Evolutionary conservation across 1,140 invertebrate species (phyloP).

Genomic region (Carcinoscorpius rotundicauda): DNA sequence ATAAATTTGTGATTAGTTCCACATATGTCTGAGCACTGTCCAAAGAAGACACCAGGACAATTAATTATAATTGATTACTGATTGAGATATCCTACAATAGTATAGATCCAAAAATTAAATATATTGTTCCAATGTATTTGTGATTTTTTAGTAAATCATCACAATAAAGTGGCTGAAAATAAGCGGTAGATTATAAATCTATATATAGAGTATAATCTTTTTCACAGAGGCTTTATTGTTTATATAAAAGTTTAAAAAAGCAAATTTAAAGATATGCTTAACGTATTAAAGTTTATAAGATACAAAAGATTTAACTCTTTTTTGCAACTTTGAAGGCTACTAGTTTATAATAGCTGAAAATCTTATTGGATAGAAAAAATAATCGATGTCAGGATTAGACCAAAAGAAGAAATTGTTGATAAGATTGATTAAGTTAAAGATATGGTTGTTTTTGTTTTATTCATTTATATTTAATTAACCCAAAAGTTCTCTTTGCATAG

Average conservation of each 20-base stretch:
- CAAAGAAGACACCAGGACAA: conserved; percentile 46
- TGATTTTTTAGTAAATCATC: conserved; percentile 52
- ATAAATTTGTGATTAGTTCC: conserved; percentile 61
- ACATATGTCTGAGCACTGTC: conserved; percentile 68
- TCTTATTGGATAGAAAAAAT: background rate
- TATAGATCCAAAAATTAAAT: conserved; percentile 61
- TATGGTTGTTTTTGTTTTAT: too few species aligned
- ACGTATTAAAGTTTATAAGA: too few species aligned
- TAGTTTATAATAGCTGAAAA: background rate
- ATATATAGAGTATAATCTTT: background rate
- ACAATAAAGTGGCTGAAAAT: conserved; percentile 11
- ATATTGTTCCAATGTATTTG: conserved; percentile 61
- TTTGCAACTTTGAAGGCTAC: background rate
- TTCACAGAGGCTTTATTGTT: too few species aligned
- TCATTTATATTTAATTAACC: background rate
- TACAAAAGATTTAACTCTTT: background rate
- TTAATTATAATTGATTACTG: conserved; percentile 44
- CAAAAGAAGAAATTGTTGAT: background rate
- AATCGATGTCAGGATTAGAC: background rate
- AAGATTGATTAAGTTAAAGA: too few species aligned
- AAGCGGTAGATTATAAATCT: conserved; percentile 11
- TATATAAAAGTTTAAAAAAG: too few species aligned
- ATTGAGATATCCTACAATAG: conserved; percentile 51
- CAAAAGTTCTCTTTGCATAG: too few species aligned
- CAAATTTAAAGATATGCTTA: too few species aligned